Percentiles rank a stretch among this genome's conserved stretches.
Evolutionary conservation across 1,140 invertebrate species (phyloP).

Genomic region (Papilio aristodemus): DNA sequence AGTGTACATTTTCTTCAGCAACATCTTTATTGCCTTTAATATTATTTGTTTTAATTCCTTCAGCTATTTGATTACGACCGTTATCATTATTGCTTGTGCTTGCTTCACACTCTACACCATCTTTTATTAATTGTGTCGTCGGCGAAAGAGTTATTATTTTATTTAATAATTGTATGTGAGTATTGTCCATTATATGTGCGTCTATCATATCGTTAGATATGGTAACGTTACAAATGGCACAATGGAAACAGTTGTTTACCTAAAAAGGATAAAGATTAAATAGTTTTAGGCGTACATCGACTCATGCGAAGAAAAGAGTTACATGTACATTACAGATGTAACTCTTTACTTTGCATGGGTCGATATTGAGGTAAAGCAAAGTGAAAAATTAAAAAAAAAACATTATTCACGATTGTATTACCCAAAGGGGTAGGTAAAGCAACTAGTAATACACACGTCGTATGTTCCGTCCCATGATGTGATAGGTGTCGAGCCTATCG

Average conservation of each 20-base stretch:
- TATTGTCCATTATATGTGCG: background rate
- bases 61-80: background rate
- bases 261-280: background rate
- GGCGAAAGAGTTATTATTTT: background rate
- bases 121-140: background rate
- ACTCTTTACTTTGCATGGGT: too few relatives aligned
- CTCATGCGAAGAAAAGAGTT: too few relatives aligned
- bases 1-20: background rate
- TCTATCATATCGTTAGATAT: background rate
- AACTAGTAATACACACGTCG: too few relatives aligned
- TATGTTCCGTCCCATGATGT: too few relatives aligned
- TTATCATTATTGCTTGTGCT: background rate
- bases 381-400: too few relatives aligned
- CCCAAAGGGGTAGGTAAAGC: too few relatives aligned
- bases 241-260: conserved; percentile 17
- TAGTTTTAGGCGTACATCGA: too few relatives aligned
- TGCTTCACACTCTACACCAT: background rate
- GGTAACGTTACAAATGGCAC: conserved; percentile 22
- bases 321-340: too few relatives aligned
- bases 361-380: too few relatives aligned
- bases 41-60: background rate
- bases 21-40: background rate
- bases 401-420: too few relatives aligned
- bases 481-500: too few relatives aligned
- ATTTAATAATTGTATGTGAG: conserved; percentile 1